Conservation (phyloP, 2,113 vertebrate genomes). For the Glareola pratincola region DNA sequence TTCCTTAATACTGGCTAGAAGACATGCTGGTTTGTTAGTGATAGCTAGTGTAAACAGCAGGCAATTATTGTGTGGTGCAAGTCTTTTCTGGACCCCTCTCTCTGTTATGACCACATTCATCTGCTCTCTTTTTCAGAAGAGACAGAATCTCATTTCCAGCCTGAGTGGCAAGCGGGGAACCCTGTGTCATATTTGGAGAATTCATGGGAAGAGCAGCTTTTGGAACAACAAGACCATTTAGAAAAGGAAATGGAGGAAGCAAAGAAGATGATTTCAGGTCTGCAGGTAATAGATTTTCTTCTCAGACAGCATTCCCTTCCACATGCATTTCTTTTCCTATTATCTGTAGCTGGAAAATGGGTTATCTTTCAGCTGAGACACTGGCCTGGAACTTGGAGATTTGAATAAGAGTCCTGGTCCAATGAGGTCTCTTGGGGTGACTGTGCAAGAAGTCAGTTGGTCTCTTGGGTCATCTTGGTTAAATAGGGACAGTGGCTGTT, state of each 20-base stretch:
- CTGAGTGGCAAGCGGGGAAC: conserved; percentile 74
- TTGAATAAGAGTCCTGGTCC: neutral
- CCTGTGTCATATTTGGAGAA: conserved; percentile 73
- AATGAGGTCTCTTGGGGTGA: neutral
- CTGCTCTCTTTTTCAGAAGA: conserved; percentile 60
- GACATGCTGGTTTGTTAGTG: neutral
- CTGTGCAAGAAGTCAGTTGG: neutral
- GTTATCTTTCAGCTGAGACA: neutral
- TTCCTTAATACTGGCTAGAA: neutral
- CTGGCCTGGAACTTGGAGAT: neutral
- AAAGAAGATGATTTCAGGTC: conserved; percentile 90
- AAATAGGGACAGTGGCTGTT: neutral
- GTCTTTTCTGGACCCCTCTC: neutral
- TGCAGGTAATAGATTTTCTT: conserved; percentile 80
- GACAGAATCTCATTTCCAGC: conserved; percentile 32
- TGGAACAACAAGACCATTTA: conserved; percentile 91
- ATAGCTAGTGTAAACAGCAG: neutral
- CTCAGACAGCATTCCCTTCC: neutral
- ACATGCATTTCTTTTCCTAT: neutral
- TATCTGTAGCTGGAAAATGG: neutral
- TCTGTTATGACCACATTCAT: neutral
- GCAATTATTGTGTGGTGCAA: neutral
- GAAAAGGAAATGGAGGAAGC: conserved; percentile 95
- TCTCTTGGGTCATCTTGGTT: neutral
- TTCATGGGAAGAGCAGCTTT: conserved; percentile 89